Conservation (phyloP, 2,797 vertebrate species). For the Sebastes miniatus region DNA sequence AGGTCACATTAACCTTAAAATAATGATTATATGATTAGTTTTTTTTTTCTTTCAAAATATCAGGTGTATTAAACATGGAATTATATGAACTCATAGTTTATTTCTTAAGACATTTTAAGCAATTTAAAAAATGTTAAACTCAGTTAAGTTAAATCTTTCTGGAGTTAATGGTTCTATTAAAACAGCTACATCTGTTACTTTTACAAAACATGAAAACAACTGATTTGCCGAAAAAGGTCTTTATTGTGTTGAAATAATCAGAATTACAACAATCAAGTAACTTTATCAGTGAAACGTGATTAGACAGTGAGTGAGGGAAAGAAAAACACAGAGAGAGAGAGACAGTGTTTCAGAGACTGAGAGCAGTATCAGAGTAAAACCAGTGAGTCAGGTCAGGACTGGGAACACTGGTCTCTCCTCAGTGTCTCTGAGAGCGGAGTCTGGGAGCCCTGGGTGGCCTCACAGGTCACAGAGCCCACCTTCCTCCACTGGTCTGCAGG, state of each 20-base stretch:
- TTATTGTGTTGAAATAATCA: neutral
- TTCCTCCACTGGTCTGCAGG: neutral
- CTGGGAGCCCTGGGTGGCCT: neutral
- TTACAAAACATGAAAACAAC: neutral
- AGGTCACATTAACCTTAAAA: neutral
- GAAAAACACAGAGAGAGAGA: too few relatives aligned
- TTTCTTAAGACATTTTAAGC: neutral
- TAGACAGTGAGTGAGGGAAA: neutral
- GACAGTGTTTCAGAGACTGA: too few relatives aligned
- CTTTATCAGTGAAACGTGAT: too few relatives aligned
- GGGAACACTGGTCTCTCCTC: constrained; percentile 61
- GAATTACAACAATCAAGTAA: neutral
- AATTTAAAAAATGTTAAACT: neutral
- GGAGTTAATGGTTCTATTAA: neutral
- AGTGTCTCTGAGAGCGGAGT: neutral
- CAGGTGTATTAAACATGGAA: too few relatives aligned
- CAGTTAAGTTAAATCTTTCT: neutral
- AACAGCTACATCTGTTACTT: neutral
- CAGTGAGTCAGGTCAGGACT: constrained; percentile 10
- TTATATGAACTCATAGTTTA: too few relatives aligned
- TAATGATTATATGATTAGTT: neutral
- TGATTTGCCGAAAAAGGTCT: neutral
- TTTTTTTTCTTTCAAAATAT: neutral
- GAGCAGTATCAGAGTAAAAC: neutral
- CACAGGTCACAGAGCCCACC: neutral